phyloP scores from a whole-genome alignment of 2,797 vertebrate species.

The Darevskia nairensis region DNA sequence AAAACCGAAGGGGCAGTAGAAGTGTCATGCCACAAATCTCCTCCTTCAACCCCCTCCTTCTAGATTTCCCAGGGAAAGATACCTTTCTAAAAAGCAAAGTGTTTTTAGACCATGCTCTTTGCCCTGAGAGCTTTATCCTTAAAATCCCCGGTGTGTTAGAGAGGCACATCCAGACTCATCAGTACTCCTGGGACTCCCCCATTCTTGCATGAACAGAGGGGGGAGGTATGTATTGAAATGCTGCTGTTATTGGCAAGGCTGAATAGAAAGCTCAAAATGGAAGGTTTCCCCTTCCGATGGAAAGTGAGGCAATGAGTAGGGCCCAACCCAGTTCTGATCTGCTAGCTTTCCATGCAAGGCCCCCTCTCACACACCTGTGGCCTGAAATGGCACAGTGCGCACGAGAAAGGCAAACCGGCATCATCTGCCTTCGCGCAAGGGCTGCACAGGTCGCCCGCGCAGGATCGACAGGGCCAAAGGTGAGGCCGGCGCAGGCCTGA shows the following conservation, averaged over 20 bases:
- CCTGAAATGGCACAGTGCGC: background rate
- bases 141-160: background rate
- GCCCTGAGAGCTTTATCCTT: background rate
- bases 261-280: background rate
- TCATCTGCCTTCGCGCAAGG: background rate
- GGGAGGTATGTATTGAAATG: background rate
- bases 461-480: too few species aligned
- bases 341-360: background rate
- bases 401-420: background rate
- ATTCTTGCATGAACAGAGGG: background rate
- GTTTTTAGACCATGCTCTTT: background rate
- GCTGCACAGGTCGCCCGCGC: too few species aligned
- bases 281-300: background rate
- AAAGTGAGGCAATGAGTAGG: rapidly evolving
- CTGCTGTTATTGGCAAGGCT: background rate
- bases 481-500: too few species aligned
- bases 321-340: background rate
- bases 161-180: background rate
- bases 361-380: too few species aligned
- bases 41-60: background rate
- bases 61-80: too few species aligned
- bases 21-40: too few species aligned
- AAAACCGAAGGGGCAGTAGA: too few species aligned
- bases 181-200: background rate
- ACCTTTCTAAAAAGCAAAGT: background rate